phyloP scores from a whole-genome alignment of 2,888 invertebrate genomes.

The Eupithecia subumbrata region DNA sequence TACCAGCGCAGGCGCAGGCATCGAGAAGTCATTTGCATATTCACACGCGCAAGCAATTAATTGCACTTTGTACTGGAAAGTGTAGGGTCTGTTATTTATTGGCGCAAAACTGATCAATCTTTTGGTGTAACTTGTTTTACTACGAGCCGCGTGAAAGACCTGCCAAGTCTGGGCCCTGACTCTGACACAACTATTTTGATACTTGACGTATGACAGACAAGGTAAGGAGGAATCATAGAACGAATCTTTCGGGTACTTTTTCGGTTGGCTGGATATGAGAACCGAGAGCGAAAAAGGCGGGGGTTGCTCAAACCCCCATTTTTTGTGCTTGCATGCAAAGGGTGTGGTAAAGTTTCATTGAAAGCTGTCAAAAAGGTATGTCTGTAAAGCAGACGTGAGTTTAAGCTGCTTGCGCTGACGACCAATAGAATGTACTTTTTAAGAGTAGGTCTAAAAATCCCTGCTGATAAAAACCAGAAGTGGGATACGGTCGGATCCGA shows the following conservation, averaged over 20 bases:
- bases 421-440: too few species aligned
- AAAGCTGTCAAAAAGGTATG: neutral
- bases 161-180: neutral
- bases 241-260: neutral
- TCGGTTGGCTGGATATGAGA: neutral
- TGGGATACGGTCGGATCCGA: too few species aligned
- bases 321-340: neutral
- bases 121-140: conserved; percentile 9
- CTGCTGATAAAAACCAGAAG: too few species aligned
- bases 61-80: conserved; percentile 42
- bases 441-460: too few species aligned
- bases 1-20: conserved; percentile 35
- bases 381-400: neutral
- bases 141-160: neutral
- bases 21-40: conserved; percentile 44
- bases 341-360: neutral
- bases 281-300: neutral
- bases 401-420: too few species aligned
- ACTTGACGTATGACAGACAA: neutral
- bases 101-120: conserved; percentile 27
- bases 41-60: conserved; percentile 41
- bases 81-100: conserved; percentile 31
- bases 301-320: too few species aligned
- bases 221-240: neutral
- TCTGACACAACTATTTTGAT: neutral